Base-by-base conservation (phyloP, 2,113 vertebrate genomes). In the Cephalopterus ornatus region DNA sequence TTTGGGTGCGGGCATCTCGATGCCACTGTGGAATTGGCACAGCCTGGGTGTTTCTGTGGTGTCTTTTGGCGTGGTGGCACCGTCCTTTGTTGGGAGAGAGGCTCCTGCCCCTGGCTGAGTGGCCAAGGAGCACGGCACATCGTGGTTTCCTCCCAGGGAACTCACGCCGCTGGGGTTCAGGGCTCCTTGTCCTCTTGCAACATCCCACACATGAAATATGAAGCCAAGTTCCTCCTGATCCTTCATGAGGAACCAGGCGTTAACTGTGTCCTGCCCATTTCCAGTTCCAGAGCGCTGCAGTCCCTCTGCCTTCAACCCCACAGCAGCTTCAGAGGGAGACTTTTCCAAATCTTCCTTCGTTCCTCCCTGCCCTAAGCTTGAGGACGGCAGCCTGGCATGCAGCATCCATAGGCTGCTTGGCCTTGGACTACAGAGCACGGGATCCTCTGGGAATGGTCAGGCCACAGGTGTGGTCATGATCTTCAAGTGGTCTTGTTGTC, bases 161-260 rank as follows among this genome's bases (percentile, higher is more conserved):
- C 2, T 2, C 16, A 7, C 33, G 68, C 66, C 3, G 20, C 78
- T 71, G 92, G 82, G 88, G 94, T 83, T 94, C 75, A 89, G 88
- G 79, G 95, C 80, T 96, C 82, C 73, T 77, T 52, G 95, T 88
- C 95, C 88, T 93, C 93, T 94, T 88, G 90, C 87, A 62, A 91
- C 91, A 95, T 92, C 94, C 85, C 59, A 85, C 95, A 91, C 26
- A 7, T 87, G 92, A 91, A 89, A 93, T 92, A 92, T 49, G 95
- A 95, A 93, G 88, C 93, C 78, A 66, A 94, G 94, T 94, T 96
- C 92, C 94, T 96, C 88, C 90, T 93, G 95, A 71, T 92, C 92
- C 82, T 62, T 81, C 81, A 73, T 2, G 15, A 92, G 90, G 77
- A 95, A 89, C 88, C 49, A 23, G 65, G 82, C 56, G 1, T 95